Base-by-base conservation (phyloP, 1,140 invertebrate genomes). In the Leptinotarsa defecta region DNA sequence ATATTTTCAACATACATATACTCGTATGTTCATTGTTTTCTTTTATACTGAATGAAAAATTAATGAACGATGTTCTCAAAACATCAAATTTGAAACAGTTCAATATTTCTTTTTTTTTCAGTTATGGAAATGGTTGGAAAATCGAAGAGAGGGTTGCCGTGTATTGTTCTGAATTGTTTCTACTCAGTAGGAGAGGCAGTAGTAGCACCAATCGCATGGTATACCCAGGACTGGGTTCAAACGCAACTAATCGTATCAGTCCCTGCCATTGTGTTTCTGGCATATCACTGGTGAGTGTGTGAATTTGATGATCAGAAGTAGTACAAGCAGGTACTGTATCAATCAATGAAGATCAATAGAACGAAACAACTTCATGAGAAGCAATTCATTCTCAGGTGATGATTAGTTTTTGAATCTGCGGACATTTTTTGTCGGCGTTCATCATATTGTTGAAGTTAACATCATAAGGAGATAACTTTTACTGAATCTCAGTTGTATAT, bases 111-210 rank as follows among this genome's bases (percentile, higher is more conserved):
- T 1, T 19, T 61, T 71, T 27, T 78, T 83, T 64, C 74, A 91
- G 90, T 89, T 57, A 87, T 92, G 17, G 92, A 93, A 86, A 88
- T 91, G 86, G 90, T 92, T 13, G 91, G 91, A 3, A 87, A 87
- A 8, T 84, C 85, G 20, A 90, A 89, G 83, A 86, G 92, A 15
- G 91, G 91, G 79, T 87, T 91, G 81, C 90, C 89, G 75, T 91
- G 89, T 19, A 88, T 91, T 27, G 88, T 90, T 1, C 84, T 90
- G 5, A 89, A 90, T 81, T 90, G 90, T 79, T 91, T 91, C 78
- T 94, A 92, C 85, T 90, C 91, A 3, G 77, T 91, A 52, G 91
- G 91, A 13, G 89, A 92, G 79, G 89, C 91, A 6, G 76, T 88
- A 0, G 83, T 92, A 2, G 90, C 89, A 3, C 81, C 89, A 6